Conservation (phyloP, 2,888 invertebrate species). For the Drosophila meridionalis region DNA sequence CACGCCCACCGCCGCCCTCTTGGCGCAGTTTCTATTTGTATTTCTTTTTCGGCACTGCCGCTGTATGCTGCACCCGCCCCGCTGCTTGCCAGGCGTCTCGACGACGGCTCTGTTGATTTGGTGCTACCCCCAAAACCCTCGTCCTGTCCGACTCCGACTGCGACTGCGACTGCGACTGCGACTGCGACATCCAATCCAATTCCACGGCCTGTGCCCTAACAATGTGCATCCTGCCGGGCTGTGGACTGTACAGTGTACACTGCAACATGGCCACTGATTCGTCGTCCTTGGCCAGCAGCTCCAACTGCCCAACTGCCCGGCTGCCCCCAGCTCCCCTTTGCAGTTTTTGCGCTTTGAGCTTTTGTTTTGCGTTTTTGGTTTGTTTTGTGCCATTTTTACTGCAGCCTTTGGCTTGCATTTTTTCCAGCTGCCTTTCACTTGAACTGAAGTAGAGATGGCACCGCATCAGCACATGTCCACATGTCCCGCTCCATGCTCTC, state of each 20-base stretch:
- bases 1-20: slow-evolving; percentile 8
- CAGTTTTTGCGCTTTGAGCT: slow-evolving; percentile 54
- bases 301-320: slow-evolving; percentile 1
- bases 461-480: slow-evolving; percentile 45
- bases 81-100: slow-evolving; percentile 63
- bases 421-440: slow-evolving; percentile 77
- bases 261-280: slow-evolving; percentile 71
- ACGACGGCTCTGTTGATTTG: slow-evolving; percentile 75
- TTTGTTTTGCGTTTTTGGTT: slow-evolving; percentile 59
- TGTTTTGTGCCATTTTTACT: slow-evolving; percentile 76
- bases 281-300: slow-evolving; percentile 41
- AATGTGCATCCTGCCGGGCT: slow-evolving; percentile 70
- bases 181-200: slow-evolving; percentile 73
- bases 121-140: slow-evolving; percentile 17
- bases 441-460: slow-evolving; percentile 72
- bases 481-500: neutral
- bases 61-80: slow-evolving; percentile 27
- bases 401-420: slow-evolving; percentile 80
- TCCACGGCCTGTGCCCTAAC: slow-evolving; percentile 69
- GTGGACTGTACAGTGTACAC: slow-evolving; percentile 38
- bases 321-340: slow-evolving; percentile 38
- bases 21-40: slow-evolving; percentile 39
- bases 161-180: slow-evolving; percentile 1
- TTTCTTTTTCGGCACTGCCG: slow-evolving; percentile 33
- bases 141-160: slow-evolving; percentile 23